phyloP scores from a whole-genome alignment of 2,888 invertebrate genomes.

The Teleiodes luculella region DNA sequence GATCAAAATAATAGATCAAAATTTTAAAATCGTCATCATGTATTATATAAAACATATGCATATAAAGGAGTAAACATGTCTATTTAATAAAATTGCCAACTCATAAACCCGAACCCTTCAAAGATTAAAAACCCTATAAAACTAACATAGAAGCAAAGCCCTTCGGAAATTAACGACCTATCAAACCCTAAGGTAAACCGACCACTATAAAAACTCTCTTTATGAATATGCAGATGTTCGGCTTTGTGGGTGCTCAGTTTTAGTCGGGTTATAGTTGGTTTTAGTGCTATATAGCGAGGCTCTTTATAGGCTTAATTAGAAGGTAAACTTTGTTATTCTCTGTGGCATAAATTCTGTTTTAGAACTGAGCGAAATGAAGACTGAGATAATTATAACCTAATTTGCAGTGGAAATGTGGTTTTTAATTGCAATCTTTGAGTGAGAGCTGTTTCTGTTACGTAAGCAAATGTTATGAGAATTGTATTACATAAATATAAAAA shows the following conservation, averaged over 20 bases:
- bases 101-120: not conserved
- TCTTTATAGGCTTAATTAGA: not conserved
- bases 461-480: too few species aligned
- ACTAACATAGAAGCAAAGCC: not conserved
- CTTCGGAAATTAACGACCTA: not conserved
- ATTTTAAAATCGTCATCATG: too few species aligned
- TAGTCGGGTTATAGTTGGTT: not conserved
- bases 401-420: too few species aligned
- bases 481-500: too few species aligned
- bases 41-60: too few species aligned
- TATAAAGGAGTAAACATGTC: too few species aligned
- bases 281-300: not conserved
- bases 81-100: too few species aligned
- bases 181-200: not conserved
- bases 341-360: not conserved
- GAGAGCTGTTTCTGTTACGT: too few species aligned
- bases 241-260: not conserved
- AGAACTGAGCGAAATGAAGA: not conserved
- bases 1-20: too few species aligned
- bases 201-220: not conserved
- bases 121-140: not conserved
- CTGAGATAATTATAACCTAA: not conserved
- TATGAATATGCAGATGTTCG: too few species aligned
- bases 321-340: not conserved
- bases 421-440: too few species aligned